Evolutionary conservation across 2,888 invertebrate species (phyloP), one percentile per base, ranked within the genome.

Genomic region (Drosophila subsilvestris): DNA sequence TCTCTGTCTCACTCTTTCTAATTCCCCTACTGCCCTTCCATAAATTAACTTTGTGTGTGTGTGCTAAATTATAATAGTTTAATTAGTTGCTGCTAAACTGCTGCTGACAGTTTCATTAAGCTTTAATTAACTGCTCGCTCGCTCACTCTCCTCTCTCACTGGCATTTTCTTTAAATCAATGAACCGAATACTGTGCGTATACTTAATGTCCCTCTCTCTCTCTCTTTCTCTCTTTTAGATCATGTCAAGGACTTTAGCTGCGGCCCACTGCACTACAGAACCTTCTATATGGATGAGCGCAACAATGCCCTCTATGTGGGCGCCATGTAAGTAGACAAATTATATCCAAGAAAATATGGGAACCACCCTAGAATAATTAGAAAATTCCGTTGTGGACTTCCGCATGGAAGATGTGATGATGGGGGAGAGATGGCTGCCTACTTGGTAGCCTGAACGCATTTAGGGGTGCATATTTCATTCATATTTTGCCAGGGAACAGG

Each of bases 201-300:
- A 66, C 63, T 58, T 53, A 62, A 54, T 63, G 17, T 62, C 17
- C n/a, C 51, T 14, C 18, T 56, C 8, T 18, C 9, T 51, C 3
- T 22, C 22, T 44, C 6, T 20, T 7, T 45, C 14, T 14, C n/a
- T 61, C 43, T 59, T 45, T 66, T 96, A 98, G 98, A 97, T 94
- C 97, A 98, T 94, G 97, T 98, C 83, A 95, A 97, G 83, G 97
- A 97, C 92, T 98, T 98, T 93, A 95, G 96, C 83, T 98, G 98
- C 91, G 98, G 98, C 70, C 95, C 95, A 91, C 93, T 97, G 88
- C 98, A 97, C 93, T 98, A 98, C 93, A 95, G 98, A 91, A 98
- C 98, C 63, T 96, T 98, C 92, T 95, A 97, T 92, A 94, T 98
- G 93, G 98, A 98, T 93, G 95, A 95, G 88, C 95, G 95, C 91